Conservation (phyloP, 2,888 invertebrate genomes). For the Heteropelma amictum region DNA sequence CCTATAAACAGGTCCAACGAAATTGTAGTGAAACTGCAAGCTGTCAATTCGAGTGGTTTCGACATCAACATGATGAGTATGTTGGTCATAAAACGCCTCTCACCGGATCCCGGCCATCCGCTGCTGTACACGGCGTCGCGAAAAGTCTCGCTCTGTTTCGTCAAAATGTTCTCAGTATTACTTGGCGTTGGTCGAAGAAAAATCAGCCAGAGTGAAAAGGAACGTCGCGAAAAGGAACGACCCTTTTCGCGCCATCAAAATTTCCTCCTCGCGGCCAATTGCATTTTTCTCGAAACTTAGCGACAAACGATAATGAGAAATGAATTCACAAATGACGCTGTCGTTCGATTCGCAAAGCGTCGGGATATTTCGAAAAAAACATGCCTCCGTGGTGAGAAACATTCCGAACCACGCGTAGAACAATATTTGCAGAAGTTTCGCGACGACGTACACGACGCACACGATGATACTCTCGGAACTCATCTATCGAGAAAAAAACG, state of each 20-base stretch:
- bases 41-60: conserved; percentile 30
- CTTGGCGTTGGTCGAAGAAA: too few species aligned
- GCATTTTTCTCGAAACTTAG: too few species aligned
- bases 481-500: not conserved
- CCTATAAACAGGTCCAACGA: conserved; percentile 27
- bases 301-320: too few species aligned
- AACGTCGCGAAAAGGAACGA: too few species aligned
- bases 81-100: conserved; percentile 20
- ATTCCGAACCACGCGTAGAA: conserved; percentile 53
- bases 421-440: conserved; percentile 43
- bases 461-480: conserved; percentile 7
- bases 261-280: too few species aligned
- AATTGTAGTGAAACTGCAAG: conserved; percentile 24
- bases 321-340: too few species aligned
- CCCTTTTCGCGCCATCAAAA: too few species aligned
- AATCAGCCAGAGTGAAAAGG: too few species aligned
- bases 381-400: conserved; percentile 34
- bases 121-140: conserved; percentile 23
- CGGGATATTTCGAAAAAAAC: too few species aligned
- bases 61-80: conserved; percentile 21
- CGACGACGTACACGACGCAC: conserved; percentile 21
- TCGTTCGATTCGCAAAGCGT: too few species aligned
- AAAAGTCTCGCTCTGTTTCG: conserved; percentile 18
- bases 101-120: conserved; percentile 8
- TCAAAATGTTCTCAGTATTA: too few species aligned